Evolutionary conservation across 2,797 vertebrate genomes (phyloP).

Genomic region (Uromys caudimaculatus): DNA sequence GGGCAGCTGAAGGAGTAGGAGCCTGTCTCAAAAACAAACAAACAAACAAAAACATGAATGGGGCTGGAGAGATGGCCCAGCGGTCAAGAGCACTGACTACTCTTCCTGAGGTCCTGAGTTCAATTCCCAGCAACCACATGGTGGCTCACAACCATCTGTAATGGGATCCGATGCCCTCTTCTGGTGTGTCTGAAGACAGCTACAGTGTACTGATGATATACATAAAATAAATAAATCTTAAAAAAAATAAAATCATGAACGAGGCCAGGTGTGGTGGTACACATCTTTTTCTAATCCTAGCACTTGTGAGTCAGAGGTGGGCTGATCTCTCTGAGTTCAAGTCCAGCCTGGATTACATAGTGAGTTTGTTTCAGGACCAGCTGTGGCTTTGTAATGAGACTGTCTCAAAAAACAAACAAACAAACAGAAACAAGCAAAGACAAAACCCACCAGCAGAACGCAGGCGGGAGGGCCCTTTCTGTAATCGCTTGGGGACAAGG

Average conservation of each 20-base stretch:
- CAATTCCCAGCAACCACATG: no score
- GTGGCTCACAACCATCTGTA: not conserved
- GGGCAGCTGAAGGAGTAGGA: not conserved
- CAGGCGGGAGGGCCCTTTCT: not conserved
- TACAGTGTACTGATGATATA: not conserved
- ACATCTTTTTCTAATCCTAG: not conserved
- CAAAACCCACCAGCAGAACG: not conserved
- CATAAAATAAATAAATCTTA: not conserved
- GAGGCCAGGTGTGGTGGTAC: not conserved
- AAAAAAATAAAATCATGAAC: not conserved
- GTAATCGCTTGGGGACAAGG: not conserved
- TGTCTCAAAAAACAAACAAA: not conserved
- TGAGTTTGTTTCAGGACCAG: not conserved
- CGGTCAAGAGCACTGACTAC: no score
- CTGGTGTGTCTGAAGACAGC: not conserved
- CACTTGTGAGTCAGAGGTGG: not conserved
- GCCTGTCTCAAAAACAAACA: not conserved
- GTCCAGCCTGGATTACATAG: not conserved
- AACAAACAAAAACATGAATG: not conserved
- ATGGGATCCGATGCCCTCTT: not conserved
- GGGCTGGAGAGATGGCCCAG: not conserved
- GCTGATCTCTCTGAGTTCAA: not conserved
- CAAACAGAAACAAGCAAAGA: not conserved
- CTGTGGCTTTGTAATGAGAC: not conserved
- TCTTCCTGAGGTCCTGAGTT: not conserved